Conservation (phyloP, 2,888 invertebrate species). For the Ashinkailepas kermadecensis region DNA sequence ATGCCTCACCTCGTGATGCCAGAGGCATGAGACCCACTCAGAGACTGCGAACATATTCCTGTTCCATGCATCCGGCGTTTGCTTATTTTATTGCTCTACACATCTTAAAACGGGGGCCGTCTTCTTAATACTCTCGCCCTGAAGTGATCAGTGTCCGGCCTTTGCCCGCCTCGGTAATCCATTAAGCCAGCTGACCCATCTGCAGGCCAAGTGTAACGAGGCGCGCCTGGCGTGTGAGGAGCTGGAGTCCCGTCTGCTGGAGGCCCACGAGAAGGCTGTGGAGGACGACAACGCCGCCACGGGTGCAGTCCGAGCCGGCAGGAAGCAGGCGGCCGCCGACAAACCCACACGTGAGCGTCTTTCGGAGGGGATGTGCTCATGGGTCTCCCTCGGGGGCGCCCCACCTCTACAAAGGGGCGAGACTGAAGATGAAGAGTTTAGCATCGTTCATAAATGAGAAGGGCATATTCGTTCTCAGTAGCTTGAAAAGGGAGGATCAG, state of each 20-base stretch:
- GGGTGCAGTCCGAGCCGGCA: not conserved
- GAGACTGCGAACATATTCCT: too few species aligned
- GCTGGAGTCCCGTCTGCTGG: not conserved
- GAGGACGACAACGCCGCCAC: constrained; percentile 1
- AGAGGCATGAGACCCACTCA: too few species aligned
- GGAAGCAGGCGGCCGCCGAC: not conserved
- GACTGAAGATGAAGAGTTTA: too few species aligned
- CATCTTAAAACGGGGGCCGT: too few species aligned
- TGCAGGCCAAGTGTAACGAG: not conserved
- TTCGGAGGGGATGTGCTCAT: not conserved
- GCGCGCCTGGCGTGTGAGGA: not conserved
- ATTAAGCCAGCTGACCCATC: not conserved
- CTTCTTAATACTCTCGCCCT: too few species aligned
- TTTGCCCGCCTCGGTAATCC: too few species aligned
- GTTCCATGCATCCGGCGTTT: too few species aligned
- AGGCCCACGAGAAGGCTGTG: constrained; percentile 15
- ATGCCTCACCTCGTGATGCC: too few species aligned
- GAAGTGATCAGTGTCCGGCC: too few species aligned
- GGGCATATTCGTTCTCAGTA: not conserved
- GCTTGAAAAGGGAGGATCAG: not conserved
- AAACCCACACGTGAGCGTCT: not conserved
- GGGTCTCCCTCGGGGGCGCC: not conserved
- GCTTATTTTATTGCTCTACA: too few species aligned
- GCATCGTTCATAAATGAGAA: not conserved
- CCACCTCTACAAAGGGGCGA: not conserved